A percentile compares a stretch with the other conserved stretches of the same genome.
These are phyloP conservation scores for Anhinga anhinga DNA, from an alignment of 2,113 vertebrate species.

Conservation along the genomic window DNA sequence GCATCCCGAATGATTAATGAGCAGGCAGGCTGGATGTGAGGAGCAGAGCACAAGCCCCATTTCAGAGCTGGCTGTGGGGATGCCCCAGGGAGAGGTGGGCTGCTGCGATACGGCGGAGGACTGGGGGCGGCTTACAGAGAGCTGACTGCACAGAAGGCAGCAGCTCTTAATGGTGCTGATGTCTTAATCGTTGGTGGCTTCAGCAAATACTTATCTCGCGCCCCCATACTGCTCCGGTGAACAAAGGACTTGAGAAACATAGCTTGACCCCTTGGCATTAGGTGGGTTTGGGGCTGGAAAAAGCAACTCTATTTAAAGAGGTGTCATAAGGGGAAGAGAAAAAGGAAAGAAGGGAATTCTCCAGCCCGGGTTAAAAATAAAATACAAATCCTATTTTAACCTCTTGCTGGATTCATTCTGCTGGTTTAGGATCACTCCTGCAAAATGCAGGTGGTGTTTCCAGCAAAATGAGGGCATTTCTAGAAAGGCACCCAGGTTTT, in stretches of 20 bases:
- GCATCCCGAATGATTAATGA: slow-evolving; percentile 5
- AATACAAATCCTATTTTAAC: background rate
- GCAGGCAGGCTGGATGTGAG: background rate
- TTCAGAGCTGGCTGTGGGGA: background rate
- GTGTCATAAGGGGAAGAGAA: background rate
- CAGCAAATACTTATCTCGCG: background rate
- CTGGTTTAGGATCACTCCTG: background rate
- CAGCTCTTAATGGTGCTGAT: background rate
- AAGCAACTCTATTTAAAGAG: background rate
- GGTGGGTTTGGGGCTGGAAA: background rate
- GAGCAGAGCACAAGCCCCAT: background rate
- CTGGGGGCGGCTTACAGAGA: background rate
- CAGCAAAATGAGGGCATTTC: background rate
- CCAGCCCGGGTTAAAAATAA: background rate
- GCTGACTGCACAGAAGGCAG: background rate
- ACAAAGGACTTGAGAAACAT: slow-evolving; percentile 7
- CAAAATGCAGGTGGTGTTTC: background rate
- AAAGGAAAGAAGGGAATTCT: background rate
- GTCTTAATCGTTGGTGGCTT: slow-evolving; percentile 8
- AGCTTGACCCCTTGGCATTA: background rate
- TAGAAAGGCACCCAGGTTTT: background rate
- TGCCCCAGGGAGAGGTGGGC: background rate
- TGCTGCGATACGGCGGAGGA: background rate
- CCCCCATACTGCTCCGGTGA: background rate
- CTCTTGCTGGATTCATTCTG: background rate